Evolutionary conservation across 2,113 vertebrate species (phyloP), one percentile per base, ranked within the genome.

Genomic region (Oreochromis spilurus): DNA sequence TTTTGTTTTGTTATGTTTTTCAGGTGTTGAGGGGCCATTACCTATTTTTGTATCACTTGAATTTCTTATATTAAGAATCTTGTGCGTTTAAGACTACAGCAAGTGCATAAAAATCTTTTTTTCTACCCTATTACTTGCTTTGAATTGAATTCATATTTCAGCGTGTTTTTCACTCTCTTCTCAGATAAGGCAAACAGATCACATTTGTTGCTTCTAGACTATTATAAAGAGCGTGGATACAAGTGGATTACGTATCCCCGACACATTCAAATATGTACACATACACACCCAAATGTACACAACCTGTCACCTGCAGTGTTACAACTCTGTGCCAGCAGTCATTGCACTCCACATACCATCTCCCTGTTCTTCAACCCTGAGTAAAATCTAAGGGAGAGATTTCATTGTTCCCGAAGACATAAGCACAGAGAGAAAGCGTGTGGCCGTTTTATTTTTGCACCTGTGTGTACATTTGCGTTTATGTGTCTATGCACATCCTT

Each of bases 351-450:
- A 93, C 91, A 92, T 90, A 84, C 94, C 90, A 91, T 95, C 95
- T 96, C 94, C 89, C 94, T 92, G 93, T 94, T 95, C 94, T 96
- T 95, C 92, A 95, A 96, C 96, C 96, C 96, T 97, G 96, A 97
- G 96, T 96, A 96, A 95, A 96, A 95, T 96, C 95, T 94, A 91
- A 94, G 94, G 94, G 93, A 95, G 92, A 94, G 92, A 93, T 94
- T 95, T 92, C 92, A 94, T 91, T 85, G 82, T 94, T 95, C 92
- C 93, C 94, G 87, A 94, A 96, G 94, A 96, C 92, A 93, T 93
- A 92, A 95, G 89, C 93, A 91, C 92, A 95, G 92, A 92, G 94
- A 94, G 93, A 93, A 88, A 91, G 92, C 82, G 81, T 92, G 93
- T 93, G 89, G 92, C 87, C 14, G 6, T 54, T 87, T 82, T 88